phyloP scores from a whole-genome alignment of 1,140 invertebrate species.

The Drosophila willistoni region DNA sequence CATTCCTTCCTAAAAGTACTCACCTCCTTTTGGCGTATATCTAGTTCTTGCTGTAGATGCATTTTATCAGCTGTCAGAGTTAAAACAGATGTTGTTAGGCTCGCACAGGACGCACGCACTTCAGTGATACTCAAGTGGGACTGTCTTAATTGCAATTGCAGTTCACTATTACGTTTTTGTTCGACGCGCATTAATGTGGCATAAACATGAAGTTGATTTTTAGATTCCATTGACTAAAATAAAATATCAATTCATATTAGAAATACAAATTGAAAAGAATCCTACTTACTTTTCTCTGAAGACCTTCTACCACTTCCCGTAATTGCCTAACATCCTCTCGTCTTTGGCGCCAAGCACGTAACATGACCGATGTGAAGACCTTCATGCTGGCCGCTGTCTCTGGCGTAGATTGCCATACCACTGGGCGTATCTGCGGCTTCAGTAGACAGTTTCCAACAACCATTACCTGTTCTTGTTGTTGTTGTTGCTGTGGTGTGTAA shows the following conservation, averaged over 20 bases:
- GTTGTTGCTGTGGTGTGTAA: too few species aligned
- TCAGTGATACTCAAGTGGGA: conserved; percentile 44
- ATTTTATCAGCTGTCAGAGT: conserved; percentile 48
- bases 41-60: conserved; percentile 37
- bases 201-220: conserved; percentile 66
- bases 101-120: conserved; percentile 45
- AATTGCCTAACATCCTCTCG: conserved; percentile 54
- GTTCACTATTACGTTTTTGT: conserved; percentile 61
- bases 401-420: not conserved
- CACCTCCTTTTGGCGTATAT: conserved; percentile 26
- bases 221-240: conserved; percentile 44
- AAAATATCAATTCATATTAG: not conserved
- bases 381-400: conserved; percentile 39
- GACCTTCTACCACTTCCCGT: conserved; percentile 32
- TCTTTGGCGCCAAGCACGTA: conserved; percentile 65
- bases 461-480: not conserved
- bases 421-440: not conserved
- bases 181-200: conserved; percentile 62
- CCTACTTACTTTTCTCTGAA: conserved; percentile 50
- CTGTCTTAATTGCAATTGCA: conserved; percentile 55
- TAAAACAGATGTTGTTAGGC: conserved; percentile 32
- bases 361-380: conserved; percentile 60
- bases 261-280: not conserved
- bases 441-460: not conserved
- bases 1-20: not conserved